A percentile compares a stretch with the other conserved stretches of the same genome.
phyloP scores from a whole-genome alignment of 2,113 vertebrate genomes.

The Tamias sibiricus region DNA sequence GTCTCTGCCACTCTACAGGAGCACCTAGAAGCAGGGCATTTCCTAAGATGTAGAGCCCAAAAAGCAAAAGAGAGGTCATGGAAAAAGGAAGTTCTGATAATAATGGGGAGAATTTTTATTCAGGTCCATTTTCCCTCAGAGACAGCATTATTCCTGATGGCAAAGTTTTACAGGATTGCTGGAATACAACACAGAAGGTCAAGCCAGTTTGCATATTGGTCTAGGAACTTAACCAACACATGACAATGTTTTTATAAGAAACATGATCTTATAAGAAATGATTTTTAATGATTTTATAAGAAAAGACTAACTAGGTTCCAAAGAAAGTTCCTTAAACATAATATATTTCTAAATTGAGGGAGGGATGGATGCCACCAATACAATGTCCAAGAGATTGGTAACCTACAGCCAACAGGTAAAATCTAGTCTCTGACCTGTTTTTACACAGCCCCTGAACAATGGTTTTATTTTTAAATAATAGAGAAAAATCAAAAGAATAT shows the following conservation, averaged over 20 bases:
- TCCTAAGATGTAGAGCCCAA: neutral
- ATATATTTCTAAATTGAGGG: constrained; percentile 32
- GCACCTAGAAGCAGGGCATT: neutral
- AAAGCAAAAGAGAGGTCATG: neutral
- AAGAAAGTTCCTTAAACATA: constrained; percentile 28
- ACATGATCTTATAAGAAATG: neutral
- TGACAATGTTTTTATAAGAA: constrained; percentile 34
- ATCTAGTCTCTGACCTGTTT: constrained; percentile 9
- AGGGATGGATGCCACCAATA: neutral
- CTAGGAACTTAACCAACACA: constrained; percentile 35
- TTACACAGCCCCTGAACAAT: neutral
- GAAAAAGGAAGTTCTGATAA: constrained; percentile 30
- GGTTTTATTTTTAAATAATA: neutral
- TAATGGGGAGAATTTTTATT: neutral
- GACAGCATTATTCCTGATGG: neutral
- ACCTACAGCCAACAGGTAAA: neutral
- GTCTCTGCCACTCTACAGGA: neutral
- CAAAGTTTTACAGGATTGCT: constrained; percentile 23
- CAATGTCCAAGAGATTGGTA: neutral
- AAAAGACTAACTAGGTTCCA: constrained; percentile 9
- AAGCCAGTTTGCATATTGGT: neutral
- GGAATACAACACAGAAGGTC: neutral
- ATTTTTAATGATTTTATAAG: neutral
- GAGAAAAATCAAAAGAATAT: constrained; percentile 18
- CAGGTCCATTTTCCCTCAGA: constrained; percentile 13